phyloP scores from a whole-genome alignment of 2,888 invertebrate genomes.

The Alcis repandata region DNA sequence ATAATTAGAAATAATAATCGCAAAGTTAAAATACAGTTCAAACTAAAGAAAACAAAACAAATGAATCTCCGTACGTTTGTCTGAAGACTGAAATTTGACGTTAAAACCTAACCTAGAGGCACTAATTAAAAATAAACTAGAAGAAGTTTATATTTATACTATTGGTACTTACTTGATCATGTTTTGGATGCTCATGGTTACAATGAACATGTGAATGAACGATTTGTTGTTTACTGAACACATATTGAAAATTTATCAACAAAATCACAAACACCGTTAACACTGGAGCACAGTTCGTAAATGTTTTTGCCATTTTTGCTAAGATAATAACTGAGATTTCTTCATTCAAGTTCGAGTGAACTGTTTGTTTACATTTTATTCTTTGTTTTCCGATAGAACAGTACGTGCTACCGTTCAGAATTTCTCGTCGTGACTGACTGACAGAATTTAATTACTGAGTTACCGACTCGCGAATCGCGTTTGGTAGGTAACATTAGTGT shows the following conservation, averaged over 20 bases:
- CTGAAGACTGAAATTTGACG: neutral
- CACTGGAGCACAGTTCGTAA: slow-evolving; percentile 54
- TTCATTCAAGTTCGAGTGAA: slow-evolving; percentile 60
- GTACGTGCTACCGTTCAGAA: slow-evolving; percentile 38
- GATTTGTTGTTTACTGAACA: slow-evolving; percentile 48
- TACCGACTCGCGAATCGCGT: neutral
- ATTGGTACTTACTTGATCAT: slow-evolving; percentile 87
- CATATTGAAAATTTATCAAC: slow-evolving; percentile 54
- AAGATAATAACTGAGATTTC: slow-evolving; percentile 26
- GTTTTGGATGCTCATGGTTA: slow-evolving; percentile 89
- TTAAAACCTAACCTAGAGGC: slow-evolving; percentile 34
- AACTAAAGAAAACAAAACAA: neutral
- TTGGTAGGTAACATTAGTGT: slow-evolving; percentile 3
- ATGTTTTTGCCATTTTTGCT: slow-evolving; percentile 58
- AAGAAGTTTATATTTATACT: neutral
- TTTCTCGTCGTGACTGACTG: slow-evolving; percentile 58
- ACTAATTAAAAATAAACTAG: slow-evolving; percentile 13
- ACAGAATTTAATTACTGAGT: neutral
- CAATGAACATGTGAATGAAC: slow-evolving; percentile 81
- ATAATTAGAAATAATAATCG: too few relatives aligned
- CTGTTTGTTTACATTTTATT: slow-evolving; percentile 77
- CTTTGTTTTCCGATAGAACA: slow-evolving; percentile 40
- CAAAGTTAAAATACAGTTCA: too few relatives aligned
- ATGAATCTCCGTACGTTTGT: neutral
- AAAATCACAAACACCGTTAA: slow-evolving; percentile 55